Evolutionary conservation across 2,797 vertebrate species (phyloP).

Genomic region (Ptychobarbus kaznakovi): DNA sequence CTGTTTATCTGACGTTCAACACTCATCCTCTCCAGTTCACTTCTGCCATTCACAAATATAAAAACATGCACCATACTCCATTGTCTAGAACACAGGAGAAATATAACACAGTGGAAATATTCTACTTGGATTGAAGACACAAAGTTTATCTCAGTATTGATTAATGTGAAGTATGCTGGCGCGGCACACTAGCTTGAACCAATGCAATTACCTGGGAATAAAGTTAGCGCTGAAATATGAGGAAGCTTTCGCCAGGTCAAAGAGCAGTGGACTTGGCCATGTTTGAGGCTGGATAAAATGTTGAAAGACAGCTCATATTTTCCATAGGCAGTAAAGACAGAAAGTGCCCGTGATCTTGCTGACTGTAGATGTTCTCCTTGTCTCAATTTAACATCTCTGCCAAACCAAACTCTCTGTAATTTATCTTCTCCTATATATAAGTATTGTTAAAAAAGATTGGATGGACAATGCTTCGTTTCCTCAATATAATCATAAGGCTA

Average conservation of each 20-base stretch:
- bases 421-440: not conserved
- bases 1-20: constrained; percentile 28
- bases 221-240: constrained; percentile 41
- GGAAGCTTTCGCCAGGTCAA: constrained; percentile 17
- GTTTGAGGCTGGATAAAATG: constrained; percentile 24
- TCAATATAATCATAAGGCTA: constrained; percentile 1
- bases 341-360: constrained; percentile 25
- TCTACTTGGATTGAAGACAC: not conserved
- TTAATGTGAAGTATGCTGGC: constrained; percentile 26
- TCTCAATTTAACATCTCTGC: constrained; percentile 25
- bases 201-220: constrained; percentile 44
- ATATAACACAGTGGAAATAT: constrained; percentile 14
- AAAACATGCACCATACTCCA: not conserved
- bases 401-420: not conserved
- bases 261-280: constrained; percentile 11
- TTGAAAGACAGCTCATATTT: constrained; percentile 33
- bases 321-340: constrained; percentile 22
- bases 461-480: not conserved
- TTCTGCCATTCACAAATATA: constrained; percentile 57
- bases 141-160: constrained; percentile 18
- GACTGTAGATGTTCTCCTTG: constrained; percentile 37
- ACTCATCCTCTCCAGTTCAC: constrained; percentile 59
- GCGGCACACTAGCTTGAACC: constrained; percentile 22
- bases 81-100: constrained; percentile 10
- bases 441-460: not conserved